These are phyloP conservation scores for Caretta caretta DNA, from an alignment of 2,113 vertebrate genomes.

Conservation along the genomic window DNA sequence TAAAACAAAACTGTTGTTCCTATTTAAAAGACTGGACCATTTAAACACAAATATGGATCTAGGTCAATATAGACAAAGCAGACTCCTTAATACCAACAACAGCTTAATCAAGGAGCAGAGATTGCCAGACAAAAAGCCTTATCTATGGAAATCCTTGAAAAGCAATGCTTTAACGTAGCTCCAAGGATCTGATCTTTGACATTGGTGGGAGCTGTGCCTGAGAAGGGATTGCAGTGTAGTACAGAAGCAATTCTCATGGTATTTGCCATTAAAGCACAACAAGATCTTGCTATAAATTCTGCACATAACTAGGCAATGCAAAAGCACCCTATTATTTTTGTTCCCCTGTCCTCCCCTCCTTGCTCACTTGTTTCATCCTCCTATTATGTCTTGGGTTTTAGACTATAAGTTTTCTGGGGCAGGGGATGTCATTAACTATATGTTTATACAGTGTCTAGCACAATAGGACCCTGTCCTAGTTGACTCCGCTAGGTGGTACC, in stretches of 20 bases:
- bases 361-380: not conserved
- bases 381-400: not conserved
- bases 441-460: not conserved
- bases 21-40: not conserved
- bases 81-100: no score
- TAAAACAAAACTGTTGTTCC: not conserved
- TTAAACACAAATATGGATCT: not conserved
- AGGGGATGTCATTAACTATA: not conserved
- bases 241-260: not conserved
- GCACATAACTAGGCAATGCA: not conserved
- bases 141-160: not conserved
- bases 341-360: not conserved
- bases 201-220: not conserved
- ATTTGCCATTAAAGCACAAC: not conserved
- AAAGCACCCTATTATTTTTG: not conserved
- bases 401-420: not conserved
- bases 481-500: not conserved
- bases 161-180: not conserved
- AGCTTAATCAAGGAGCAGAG: not conserved
- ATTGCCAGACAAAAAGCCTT: not conserved
- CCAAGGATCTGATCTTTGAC: not conserved
- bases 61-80: not conserved
- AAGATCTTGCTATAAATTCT: not conserved
- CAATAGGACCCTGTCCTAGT: not conserved
- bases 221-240: not conserved